Base-by-base conservation (phyloP, 2,113 vertebrate species). In the Odontesthes bonariensis region DNA sequence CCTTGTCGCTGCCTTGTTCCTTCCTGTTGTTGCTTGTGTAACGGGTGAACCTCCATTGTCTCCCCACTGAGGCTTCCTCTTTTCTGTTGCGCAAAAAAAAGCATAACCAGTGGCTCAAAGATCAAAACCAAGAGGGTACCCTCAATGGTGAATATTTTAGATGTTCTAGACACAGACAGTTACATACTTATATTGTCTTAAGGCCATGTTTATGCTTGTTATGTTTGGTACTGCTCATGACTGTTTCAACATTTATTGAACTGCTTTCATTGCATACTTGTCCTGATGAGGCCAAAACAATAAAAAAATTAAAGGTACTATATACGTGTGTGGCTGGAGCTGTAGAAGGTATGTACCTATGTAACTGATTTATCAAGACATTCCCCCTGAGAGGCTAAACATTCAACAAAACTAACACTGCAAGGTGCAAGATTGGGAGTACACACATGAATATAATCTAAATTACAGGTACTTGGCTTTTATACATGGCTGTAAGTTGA, bases 1-100 rank as follows among this genome's bases (percentile, higher is more conserved):
- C 8, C 40, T 61, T 3, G 14, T 54, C 1, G 6, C 66, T 72
- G 56, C 65, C 22, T 17, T 13, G 56, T 47, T 76, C 38, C 68
- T 85, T 91, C 83, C 83, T 86, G 75, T 86, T 88, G 57, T 83
- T 78, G 70, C 56, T 64, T 59, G 23, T 75, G 51, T 68, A 68
- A 68, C 72, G 46, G 16, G 52, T 59, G 70, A 27, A 64, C 47
- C 69, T 73, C 57, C 51, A 42, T 71, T 58, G 75, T 71, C 67
- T 78, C 72, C 79, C 72, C 69, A 68, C 61, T 38, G 74, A 69
- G 60, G 35, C 67, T 57, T 74, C 64, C 74, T 72, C 53, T 63
- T 88, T 91, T 83, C 84, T 86, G 81, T 77, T 55, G 23, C 38
- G 35, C 60, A 75, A 58, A 72, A 63, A 64, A 35, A 69, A 75